Percentiles rank a stretch among this genome's conserved stretches.
Conservation (phyloP, 2,113 vertebrate species). For the Odocoileus hemionus region DNA sequence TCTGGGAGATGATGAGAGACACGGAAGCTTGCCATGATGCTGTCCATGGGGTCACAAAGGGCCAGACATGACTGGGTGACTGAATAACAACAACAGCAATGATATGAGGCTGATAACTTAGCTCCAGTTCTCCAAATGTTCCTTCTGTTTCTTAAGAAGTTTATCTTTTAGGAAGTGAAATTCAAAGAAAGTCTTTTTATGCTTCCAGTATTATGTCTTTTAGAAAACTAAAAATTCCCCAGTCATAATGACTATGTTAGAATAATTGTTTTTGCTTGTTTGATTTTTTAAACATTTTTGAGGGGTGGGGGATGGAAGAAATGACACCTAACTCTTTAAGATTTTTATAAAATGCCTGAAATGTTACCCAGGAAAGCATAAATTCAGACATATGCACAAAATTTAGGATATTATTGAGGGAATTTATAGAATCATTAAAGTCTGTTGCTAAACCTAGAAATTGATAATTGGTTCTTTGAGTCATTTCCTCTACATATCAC, state of each 20-base stretch:
- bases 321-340: background rate
- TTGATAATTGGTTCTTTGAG: background rate
- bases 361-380: background rate
- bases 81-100: background rate
- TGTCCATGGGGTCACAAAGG: background rate
- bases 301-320: background rate
- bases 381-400: background rate
- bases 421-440: background rate
- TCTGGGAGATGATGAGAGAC: background rate
- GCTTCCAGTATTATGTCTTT: background rate
- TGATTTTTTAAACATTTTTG: background rate
- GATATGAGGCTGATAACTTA: background rate
- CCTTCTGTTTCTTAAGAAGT: background rate
- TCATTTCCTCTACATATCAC: background rate
- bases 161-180: constrained; percentile 1
- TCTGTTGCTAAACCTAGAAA: background rate
- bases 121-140: background rate
- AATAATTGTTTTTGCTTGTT: background rate
- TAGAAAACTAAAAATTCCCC: background rate
- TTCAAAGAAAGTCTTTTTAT: background rate
- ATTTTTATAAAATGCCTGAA: background rate
- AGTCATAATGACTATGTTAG: background rate
- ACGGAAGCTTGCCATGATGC: background rate
- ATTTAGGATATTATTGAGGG: background rate
- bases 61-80: background rate